These are phyloP conservation scores for Cyclophora albipunctata DNA, from an alignment of 2,888 invertebrate species.

Conservation along the genomic window DNA sequence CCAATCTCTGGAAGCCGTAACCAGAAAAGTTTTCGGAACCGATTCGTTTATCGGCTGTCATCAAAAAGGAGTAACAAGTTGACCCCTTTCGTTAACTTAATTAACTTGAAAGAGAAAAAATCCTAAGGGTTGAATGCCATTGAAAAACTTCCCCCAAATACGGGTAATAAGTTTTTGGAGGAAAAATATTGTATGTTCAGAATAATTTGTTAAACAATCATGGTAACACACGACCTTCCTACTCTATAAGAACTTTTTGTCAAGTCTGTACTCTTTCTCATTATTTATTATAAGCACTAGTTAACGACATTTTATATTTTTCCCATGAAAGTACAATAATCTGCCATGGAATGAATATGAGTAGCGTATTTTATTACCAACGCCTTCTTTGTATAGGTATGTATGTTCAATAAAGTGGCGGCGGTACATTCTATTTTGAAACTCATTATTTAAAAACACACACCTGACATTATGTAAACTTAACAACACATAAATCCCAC, in stretches of 20 bases:
- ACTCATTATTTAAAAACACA: neutral
- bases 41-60: slow-evolving; percentile 69
- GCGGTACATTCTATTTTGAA: too few relatives aligned
- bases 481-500: slow-evolving; percentile 20
- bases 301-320: too few relatives aligned
- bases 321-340: too few relatives aligned
- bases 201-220: slow-evolving; percentile 5
- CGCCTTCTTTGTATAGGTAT: too few relatives aligned
- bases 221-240: slow-evolving; percentile 3
- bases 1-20: slow-evolving; percentile 36
- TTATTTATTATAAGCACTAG: too few relatives aligned
- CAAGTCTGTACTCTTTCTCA: too few relatives aligned
- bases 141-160: slow-evolving; percentile 27
- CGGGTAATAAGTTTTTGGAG: slow-evolving; percentile 26
- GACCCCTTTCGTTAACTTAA: slow-evolving; percentile 59
- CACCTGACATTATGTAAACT: slow-evolving; percentile 19
- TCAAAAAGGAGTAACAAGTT: slow-evolving; percentile 65
- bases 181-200: slow-evolving; percentile 15
- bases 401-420: too few relatives aligned
- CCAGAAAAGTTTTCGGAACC: slow-evolving; percentile 25
- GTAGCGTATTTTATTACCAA: too few relatives aligned
- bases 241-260: too few relatives aligned
- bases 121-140: slow-evolving; percentile 17
- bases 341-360: too few relatives aligned
- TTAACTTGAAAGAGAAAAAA: slow-evolving; percentile 49